Conservation (phyloP, 2,888 invertebrate species). For the Adela reaumurella region DNA sequence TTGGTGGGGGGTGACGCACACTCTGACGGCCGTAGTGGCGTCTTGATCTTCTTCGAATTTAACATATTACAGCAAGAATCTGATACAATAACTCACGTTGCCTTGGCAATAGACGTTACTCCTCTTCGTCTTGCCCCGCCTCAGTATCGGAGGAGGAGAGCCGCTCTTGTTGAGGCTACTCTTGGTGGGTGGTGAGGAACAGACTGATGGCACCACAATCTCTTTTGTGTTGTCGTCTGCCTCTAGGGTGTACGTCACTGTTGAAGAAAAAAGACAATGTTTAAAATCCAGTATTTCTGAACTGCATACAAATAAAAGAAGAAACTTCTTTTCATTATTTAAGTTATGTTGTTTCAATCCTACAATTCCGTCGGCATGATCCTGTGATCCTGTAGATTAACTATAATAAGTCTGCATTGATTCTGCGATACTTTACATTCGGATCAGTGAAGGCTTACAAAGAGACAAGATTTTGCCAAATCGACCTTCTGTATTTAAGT, state of each 20-base stretch:
- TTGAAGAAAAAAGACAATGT: neutral
- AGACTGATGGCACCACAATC: constrained; percentile 32
- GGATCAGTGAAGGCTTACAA: too few relatives aligned
- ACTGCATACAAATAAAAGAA: constrained; percentile 24
- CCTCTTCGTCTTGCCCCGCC: constrained; percentile 23
- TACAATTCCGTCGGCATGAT: too few relatives aligned
- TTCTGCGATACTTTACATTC: too few relatives aligned
- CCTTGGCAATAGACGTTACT: constrained; percentile 10
- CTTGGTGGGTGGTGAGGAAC: constrained; percentile 29
- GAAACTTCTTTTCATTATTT: too few relatives aligned
- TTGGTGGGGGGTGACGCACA: constrained; percentile 22
- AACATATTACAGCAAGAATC: too few relatives aligned
- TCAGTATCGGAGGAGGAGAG: constrained; percentile 39
- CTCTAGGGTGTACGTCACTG: constrained; percentile 36
- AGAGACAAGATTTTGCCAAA: too few relatives aligned
- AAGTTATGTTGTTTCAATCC: too few relatives aligned
- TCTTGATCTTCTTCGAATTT: too few relatives aligned
- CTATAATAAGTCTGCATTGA: too few relatives aligned
- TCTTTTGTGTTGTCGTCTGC: constrained; percentile 29
- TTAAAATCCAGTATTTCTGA: constrained; percentile 22
- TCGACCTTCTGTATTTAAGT: too few relatives aligned
- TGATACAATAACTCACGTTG: neutral
- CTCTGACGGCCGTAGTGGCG: too few relatives aligned
- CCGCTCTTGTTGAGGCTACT: constrained; percentile 17
- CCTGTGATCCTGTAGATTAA: too few relatives aligned